Base-by-base conservation (phyloP, 2,888 invertebrate genomes). In the Opisthograptis luteolata region DNA sequence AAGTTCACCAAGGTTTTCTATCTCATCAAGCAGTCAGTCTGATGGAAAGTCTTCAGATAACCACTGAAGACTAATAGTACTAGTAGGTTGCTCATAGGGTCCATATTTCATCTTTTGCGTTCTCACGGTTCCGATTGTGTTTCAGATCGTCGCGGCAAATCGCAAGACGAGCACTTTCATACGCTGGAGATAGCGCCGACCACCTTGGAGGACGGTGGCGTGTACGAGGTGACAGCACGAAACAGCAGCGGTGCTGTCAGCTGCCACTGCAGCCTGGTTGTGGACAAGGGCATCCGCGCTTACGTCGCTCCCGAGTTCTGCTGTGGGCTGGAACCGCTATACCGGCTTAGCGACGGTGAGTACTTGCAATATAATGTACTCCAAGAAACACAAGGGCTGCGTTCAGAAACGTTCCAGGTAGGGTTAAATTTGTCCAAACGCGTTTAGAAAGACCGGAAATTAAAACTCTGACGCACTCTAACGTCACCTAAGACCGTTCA, bases 151-250 rank as follows among this genome's bases (percentile, higher is more conserved):
- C 92, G 91, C 62, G 81, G 87, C 2, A 92, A 93, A 60, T 94
- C 92, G 58, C 91, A 92, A 57, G 96, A 96, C 47, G 95, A 95
- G 25, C 93, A 94, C 62, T 97, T 98, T 84, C 94, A 96, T 74
- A 97, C 98, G 0, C 82, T 99, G 57, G 97, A 98, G 81, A 95
- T 98, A 46, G 93, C 94, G 2, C 94, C 94, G 37, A 94, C 97
- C 1, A 91, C 86, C 2, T 82, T 96, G 10, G 95, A 95, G 47
- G 97, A 97, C 74, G 94, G 95, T 0, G 98, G 97, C 0, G 91
- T 92, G 35, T 98, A 97, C 78, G 94, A 94, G 35, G 95, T 94
- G 1, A 93, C 94, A 46, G 97, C 97, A 0, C 92, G 93, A 50
- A 98, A 97, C 76, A 89, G 92, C 14, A 92, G 95, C 47, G 99